These are phyloP conservation scores for Hemibagrus wyckioides DNA, from an alignment of 2,113 vertebrate genomes.

Conservation along the genomic window DNA sequence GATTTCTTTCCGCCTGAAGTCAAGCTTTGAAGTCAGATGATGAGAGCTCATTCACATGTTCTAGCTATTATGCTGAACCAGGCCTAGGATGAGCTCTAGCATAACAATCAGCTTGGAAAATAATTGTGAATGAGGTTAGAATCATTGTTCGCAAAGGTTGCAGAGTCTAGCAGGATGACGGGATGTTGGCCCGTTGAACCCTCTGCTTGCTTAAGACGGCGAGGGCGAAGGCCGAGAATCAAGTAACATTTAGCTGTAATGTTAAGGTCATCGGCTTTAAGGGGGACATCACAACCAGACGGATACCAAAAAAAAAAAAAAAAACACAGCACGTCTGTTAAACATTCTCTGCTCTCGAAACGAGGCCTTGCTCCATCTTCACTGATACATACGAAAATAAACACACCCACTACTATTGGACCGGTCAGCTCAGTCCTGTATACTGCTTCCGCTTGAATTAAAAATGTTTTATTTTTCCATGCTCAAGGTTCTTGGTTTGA, in stretches of 20 bases:
- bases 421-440: constrained; percentile 14
- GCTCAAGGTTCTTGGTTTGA: constrained; percentile 36
- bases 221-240: constrained; percentile 50
- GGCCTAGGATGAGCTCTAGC: constrained; percentile 52
- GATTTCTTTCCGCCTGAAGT: constrained; percentile 67
- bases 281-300: constrained; percentile 64
- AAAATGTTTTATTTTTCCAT: neutral
- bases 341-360: neutral
- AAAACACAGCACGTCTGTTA: constrained; percentile 56
- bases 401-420: neutral
- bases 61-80: constrained; percentile 54
- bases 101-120: constrained; percentile 50
- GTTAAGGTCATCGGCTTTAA: constrained; percentile 48
- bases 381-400: constrained; percentile 11
- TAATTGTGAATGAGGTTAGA: constrained; percentile 39
- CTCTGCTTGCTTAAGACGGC: constrained; percentile 57
- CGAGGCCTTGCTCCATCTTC: constrained; percentile 9
- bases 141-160: constrained; percentile 38
- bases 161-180: constrained; percentile 33
- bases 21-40: constrained; percentile 70
- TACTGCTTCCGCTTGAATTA: constrained; percentile 9
- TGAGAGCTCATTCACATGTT: constrained; percentile 61
- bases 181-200: constrained; percentile 34
- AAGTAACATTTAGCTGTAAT: neutral
- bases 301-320: constrained; percentile 69